phyloP scores from a whole-genome alignment of 37 sponge, comb jelly and placozoan genomes.

The Mnemiopsis leidyi region DNA sequence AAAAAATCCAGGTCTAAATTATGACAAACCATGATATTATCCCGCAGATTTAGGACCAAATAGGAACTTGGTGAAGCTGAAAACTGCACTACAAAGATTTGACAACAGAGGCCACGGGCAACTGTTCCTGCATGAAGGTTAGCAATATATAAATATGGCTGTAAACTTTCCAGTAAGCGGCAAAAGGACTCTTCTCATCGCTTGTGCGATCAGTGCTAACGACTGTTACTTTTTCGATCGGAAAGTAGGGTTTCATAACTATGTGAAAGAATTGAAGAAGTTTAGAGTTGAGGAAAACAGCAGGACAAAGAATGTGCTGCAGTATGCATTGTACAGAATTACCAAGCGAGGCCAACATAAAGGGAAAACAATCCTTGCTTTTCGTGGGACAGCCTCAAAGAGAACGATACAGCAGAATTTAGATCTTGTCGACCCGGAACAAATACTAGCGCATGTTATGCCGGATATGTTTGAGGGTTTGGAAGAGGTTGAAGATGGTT shows the following conservation, averaged over 20 bases:
- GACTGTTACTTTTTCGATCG: background rate
- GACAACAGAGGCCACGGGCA: too few species aligned
- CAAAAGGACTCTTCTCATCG: background rate
- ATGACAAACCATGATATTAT: too few species aligned
- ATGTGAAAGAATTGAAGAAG: background rate
- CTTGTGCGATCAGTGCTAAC: background rate
- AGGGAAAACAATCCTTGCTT: background rate
- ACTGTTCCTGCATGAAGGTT: too few species aligned
- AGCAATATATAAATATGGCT: too few species aligned
- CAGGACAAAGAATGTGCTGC: background rate
- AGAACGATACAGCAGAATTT: background rate
- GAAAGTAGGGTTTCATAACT: background rate
- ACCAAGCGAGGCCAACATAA: background rate
- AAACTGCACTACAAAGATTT: too few species aligned
- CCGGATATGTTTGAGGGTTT: background rate
- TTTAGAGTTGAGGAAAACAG: background rate
- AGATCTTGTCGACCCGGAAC: background rate
- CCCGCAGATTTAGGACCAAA: too few species aligned
- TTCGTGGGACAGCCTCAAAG: background rate
- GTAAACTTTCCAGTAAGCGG: background rate
- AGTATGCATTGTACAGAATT: background rate
- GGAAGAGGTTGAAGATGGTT: background rate
- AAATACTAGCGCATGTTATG: background rate
- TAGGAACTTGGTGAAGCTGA: too few species aligned
- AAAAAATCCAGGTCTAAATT: too few species aligned